Evolutionary conservation across 53 echinoderm and acorn worm species (phyloP).

Genomic region (Henricia sp.): DNA sequence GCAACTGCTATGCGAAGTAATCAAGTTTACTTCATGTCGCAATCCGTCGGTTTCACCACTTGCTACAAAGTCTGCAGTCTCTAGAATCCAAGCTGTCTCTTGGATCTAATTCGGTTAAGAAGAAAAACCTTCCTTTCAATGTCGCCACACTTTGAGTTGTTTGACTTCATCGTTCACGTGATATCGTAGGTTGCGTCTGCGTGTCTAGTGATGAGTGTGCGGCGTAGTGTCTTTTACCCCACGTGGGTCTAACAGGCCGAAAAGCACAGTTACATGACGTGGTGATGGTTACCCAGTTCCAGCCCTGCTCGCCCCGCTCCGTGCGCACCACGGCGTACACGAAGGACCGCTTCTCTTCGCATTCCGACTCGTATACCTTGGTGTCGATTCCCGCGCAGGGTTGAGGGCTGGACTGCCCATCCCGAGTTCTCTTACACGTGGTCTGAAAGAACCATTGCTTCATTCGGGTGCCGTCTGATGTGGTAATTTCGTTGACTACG

Average conservation of each 20-base stretch:
- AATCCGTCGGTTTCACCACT: too few relatives aligned
- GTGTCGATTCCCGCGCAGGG: conserved; percentile 84
- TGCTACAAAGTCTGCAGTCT: too few relatives aligned
- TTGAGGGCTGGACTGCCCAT: conserved; percentile 20
- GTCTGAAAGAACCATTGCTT: conserved; percentile 96
- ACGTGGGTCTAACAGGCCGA: conserved; percentile 25
- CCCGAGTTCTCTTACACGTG: conserved; percentile 69
- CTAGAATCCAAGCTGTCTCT: too few relatives aligned
- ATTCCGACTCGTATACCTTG: conserved; percentile 73
- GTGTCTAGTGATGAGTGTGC: conserved; percentile 26
- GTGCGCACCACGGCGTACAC: conserved; percentile 88
- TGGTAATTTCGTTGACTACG: conserved; percentile 76
- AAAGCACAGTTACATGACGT: conserved; percentile 93
- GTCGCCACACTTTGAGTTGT: neutral
- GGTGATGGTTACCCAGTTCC: conserved; percentile 89
- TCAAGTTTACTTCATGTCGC: too few relatives aligned
- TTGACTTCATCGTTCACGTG: conserved; percentile 34
- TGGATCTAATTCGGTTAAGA: too few relatives aligned
- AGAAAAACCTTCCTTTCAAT: neutral
- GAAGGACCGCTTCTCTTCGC: conserved; percentile 80
- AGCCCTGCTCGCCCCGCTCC: conserved; percentile 73
- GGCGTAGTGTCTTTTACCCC: neutral
- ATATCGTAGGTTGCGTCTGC: conserved; percentile 50
- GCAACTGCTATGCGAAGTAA: too few relatives aligned
- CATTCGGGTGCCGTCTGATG: conserved; percentile 65